Conservation (phyloP, 2,113 vertebrate species). For the Ondatra zibethicus region DNA sequence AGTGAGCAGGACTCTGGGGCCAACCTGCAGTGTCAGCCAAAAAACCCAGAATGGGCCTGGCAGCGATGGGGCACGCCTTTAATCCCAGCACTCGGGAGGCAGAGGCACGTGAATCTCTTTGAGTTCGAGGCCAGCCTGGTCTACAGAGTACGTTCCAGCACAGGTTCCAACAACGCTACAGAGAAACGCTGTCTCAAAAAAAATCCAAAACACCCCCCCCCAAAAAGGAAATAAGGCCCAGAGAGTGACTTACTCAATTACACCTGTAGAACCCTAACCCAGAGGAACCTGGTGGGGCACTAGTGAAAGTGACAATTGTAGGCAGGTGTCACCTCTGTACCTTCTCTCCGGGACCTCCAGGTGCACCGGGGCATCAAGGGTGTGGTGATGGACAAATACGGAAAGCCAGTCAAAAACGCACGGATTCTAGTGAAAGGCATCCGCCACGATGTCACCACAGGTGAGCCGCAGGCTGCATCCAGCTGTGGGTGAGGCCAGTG, state of each 20-base stretch:
- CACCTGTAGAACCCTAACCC: background rate
- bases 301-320: accelerated
- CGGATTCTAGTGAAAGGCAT: constrained; percentile 92
- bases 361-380: constrained; percentile 97
- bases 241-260: background rate
- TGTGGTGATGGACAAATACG: constrained; percentile 91
- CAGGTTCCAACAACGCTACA: background rate
- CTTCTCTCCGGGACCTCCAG: constrained; percentile 80
- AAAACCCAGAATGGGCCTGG: accelerated
- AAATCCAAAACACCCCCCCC: no score
- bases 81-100: no score
- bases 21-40: accelerated
- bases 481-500: background rate
- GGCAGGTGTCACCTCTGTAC: accelerated
- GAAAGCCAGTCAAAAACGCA: constrained; percentile 94
- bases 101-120: no score
- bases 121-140: no score
- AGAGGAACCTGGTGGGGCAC: accelerated
- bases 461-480: constrained; percentile 82
- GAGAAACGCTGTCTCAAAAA: no score
- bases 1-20: accelerated
- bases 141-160: no score
- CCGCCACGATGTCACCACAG: constrained; percentile 94
- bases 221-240: background rate
- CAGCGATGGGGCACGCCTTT: accelerated